Base-by-base conservation (phyloP, 2,888 invertebrate species). In the Agriopis aurantiaria region DNA sequence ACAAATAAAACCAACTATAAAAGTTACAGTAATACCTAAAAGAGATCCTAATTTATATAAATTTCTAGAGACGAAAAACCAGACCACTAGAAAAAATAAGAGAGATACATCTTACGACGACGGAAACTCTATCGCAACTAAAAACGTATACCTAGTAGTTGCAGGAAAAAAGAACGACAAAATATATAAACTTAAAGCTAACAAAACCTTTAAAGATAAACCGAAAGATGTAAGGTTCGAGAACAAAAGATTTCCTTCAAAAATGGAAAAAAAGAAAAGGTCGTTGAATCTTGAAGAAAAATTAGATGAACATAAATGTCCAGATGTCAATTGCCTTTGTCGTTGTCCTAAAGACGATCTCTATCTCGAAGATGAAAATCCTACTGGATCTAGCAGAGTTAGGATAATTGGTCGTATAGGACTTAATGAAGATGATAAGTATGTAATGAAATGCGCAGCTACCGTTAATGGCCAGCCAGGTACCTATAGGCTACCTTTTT, bases 361-460 rank as follows among this genome's bases (percentile, higher is more conserved):
- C 8, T 48, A 2, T 41, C 3, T 49, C 6, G 61, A 64, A 55
- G 61, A 65, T 23, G 43, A 40, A 33, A 11, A 57, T 46, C 14
- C 62, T 0, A 17, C 60, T 4, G 76, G 72, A 3, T 85, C 77
- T 72, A 90, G 86, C 73, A 84, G 84, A 40, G 83, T 92, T 0
- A 84, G 81, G 61, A 88, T 93, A 65, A 82, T 84, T 43, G 92
- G 93, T 9, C 85, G 82, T 57, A 75, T 93, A 12, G 93, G 92
- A 0, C 73, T 89, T 3, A 86, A 82, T 45, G 80, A 86, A 48
- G 83, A 91, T 56, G 89, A 92, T 59, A 83, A 84, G 75, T 92
- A 89, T 68, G 81, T 91, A 1, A 71, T 93, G 43, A 87, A 85
- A 71, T 93, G 89, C 78, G 85, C 86, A 56, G 91, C 92, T 49